Evolutionary conservation across 1,140 invertebrate species (phyloP), one percentile per base, ranked within the genome.

Genomic region (Penaeus indicus): DNA sequence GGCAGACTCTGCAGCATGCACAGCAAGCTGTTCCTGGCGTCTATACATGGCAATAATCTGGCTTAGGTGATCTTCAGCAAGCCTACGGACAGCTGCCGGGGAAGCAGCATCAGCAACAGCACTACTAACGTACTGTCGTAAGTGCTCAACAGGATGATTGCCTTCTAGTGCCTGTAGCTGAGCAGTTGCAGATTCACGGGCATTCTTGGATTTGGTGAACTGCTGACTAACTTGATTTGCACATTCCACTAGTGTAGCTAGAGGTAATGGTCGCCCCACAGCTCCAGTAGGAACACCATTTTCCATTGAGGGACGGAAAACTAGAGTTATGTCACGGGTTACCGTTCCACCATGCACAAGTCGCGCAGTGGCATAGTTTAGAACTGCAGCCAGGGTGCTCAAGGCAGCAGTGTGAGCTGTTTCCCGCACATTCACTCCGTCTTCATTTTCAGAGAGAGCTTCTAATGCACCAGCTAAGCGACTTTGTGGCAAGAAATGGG

Each of bases 321-420:
- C 82, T 4, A 88, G 62, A 25, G 86, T 88, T 27, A 88, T 77
- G 84, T 88, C 86, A 4, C 81, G 67, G 11, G 81, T 67, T 67
- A 69, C 81, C 77, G 80, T 84, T 32, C 79, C 82, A 38, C 86
- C 86, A 63, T 88, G 86, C 42, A 88, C 84, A 7, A 88, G 82
- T 25, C 82, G 86, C n/a, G 86, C 81, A 25, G 86, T 88, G 32
- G 86, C 81, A 84, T 88, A 88, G 78, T 88, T 88, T 22, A 88
- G 75, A n/a, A 88, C 86, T n/a, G 80, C 60, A 78, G 81, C 60
- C 27, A 88, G 81, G 21, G 86, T 88, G 18, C 81, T 88, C 75
- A 88, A n/a, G 54, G 82, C 75, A n/a, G 86, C 86, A 47, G 86
- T 88, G 27, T 81, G 86, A 18, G 86, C 86, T 47, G 82, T 83